These are phyloP conservation scores for Ptychoptera albimana DNA, from an alignment of 2,888 invertebrate species.

Conservation along the genomic window DNA sequence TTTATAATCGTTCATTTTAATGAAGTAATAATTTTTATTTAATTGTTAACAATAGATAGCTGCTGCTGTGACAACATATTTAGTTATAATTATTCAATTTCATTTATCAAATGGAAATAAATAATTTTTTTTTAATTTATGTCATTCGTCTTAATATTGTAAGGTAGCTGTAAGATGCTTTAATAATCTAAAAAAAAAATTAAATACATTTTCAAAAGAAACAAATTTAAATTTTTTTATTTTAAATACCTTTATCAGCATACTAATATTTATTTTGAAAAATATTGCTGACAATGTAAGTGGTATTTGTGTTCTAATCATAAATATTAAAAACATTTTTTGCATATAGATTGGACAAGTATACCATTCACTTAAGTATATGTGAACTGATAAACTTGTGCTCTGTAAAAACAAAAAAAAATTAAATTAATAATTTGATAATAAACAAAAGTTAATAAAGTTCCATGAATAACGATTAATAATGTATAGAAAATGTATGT, in stretches of 20 bases:
- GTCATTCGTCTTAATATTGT: constrained; percentile 3
- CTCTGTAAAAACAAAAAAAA: constrained; percentile 1
- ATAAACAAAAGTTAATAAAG: too few species aligned
- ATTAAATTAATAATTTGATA: neutral
- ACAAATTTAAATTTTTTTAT: too few species aligned
- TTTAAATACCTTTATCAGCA: neutral
- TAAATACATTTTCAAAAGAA: neutral
- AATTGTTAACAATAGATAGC: constrained; percentile 15
- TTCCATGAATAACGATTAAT: too few species aligned
- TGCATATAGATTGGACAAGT: constrained; percentile 1
- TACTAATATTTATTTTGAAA: neutral
- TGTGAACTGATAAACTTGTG: constrained; percentile 1
- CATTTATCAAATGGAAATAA: too few species aligned
- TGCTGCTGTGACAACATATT: constrained; percentile 18
- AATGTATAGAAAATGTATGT: too few species aligned
- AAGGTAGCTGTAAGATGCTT: constrained; percentile 7
- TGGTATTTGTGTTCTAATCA: constrained; percentile 3
- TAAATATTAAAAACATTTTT: constrained; percentile 4
- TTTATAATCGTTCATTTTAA: too few species aligned
- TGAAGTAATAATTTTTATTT: constrained; percentile 1
- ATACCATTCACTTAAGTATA: constrained; percentile 6
- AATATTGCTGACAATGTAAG: constrained; percentile 1
- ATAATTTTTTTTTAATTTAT: neutral
- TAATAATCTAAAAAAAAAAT: constrained; percentile 5
- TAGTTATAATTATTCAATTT: constrained; percentile 18